Evolutionary conservation across 1,140 invertebrate species (phyloP), one percentile per base, ranked within the genome.

Genomic region (Brachionus rubens): DNA sequence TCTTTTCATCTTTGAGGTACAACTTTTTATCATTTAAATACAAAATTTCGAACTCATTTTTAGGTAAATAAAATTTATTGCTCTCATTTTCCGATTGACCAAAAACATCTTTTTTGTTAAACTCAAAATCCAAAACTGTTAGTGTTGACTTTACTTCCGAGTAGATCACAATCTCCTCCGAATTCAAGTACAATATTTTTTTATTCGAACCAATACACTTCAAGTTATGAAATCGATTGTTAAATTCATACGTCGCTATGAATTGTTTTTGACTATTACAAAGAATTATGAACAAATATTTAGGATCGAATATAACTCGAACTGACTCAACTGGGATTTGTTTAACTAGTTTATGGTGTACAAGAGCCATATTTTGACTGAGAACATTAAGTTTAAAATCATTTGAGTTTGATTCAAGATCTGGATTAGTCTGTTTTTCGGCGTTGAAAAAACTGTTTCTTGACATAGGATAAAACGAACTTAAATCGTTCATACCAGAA

Each of bases 101-200:
- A 59, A 59, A 59, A 3, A 33, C 16, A 5, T n/a, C 12, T 36
- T 59, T 59, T 59, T 36, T 59, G 26, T 33, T 59, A 59, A 59
- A 59, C 4, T 59, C 30, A 36, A 33, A 30, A 3, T 59, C 54
- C 12, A 59, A 16, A 14, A 59, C 30, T 19, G 30, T 40, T n/a
- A 59, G 33, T 4, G 6, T 36, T 16, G 10, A 33, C 36, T 59
- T 59, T 16, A 19, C 36, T 16, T 59, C 54, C 7, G 19, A 14
- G 21, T 16, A 59, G 9, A 59, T 36, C 28, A 59, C 19, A 7
- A 59, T 19, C n/a, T 59, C 54, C 30, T 1, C 16, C 6, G 30
- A 33, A 36, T 59, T 59, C 14, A 59, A 6, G n/a, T 33, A 59
- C n/a, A 59, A 36, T 6, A 59, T 59, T 41, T 21, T 59, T 16